Base-by-base conservation (phyloP, 2,888 invertebrate species). In the Nemoura dubitans region DNA sequence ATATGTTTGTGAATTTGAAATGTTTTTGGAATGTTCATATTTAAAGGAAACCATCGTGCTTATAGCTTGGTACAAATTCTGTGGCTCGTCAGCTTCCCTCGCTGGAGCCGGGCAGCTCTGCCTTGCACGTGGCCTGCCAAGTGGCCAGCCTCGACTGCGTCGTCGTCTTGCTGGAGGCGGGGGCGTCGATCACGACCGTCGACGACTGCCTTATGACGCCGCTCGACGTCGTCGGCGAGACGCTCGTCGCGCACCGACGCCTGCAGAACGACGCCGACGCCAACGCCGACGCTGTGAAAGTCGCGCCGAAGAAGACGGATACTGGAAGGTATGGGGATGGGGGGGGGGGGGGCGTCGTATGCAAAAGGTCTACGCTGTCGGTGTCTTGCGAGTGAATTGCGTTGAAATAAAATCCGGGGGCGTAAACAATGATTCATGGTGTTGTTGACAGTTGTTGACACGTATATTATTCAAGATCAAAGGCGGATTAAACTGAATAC, bases 51-150 rank as follows among this genome's bases (percentile, higher is more conserved):
- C n/a, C n/a, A n/a, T n/a, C n/a, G n/a, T n/a, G n/a, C n/a, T n/a
- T n/a, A n/a, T n/a, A n/a, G n/a, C n/a, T n/a, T n/a, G n/a, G n/a
- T n/a, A n/a, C n/a, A n/a, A n/a, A n/a, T n/a, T n/a, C n/a, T n/a
- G n/a, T n/a, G n/a, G n/a, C 36, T 36, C 36, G 16, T 59, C 83
- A 93, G 93, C 87, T 93, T 26, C 92, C 93, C 0, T 89, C 92
- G 0, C 90, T 93, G 86, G 92, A 92, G 90, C 90, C 91, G 0
- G 94, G 94, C 0, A 94, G 94, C 92, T 94, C 94, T 0, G 93
- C 95, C 0, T 92, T 95, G 0, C 95, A 95, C 89, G 92, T 94
- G 7, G 94, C 94, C 0, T 92, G 93, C 25, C 92, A 93, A 0
- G 92, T 93, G 87, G 92, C 93, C 0, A 91, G 93, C 29, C 90